Evolutionary conservation across 2,888 invertebrate species (phyloP).

Genomic region (Lasioglossum oenotherae): DNA sequence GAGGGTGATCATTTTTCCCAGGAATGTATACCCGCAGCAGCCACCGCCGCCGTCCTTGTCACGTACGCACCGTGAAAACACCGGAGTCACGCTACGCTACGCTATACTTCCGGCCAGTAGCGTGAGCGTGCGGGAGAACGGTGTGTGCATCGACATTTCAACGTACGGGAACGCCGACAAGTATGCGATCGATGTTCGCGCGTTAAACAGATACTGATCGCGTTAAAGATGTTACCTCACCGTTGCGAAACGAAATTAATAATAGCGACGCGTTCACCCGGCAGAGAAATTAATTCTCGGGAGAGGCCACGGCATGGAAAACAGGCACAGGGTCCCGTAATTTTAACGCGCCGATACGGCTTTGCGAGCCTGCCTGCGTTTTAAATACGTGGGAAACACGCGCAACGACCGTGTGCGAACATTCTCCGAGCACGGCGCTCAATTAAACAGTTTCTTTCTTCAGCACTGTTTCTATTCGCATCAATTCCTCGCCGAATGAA

Average conservation of each 20-base stretch:
- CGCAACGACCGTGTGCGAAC: slow-evolving; percentile 1
- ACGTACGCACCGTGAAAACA: slow-evolving; percentile 55
- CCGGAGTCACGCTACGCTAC: slow-evolving; percentile 84
- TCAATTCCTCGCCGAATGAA: background rate
- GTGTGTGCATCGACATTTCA: slow-evolving; percentile 26
- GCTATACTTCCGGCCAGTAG: slow-evolving; percentile 78
- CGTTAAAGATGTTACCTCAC: background rate
- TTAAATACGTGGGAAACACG: slow-evolving; percentile 10
- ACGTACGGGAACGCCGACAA: slow-evolving; percentile 6
- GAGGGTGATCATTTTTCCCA: background rate
- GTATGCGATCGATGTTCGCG: slow-evolving; percentile 12
- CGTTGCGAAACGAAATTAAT: slow-evolving; percentile 10
- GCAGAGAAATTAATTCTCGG: background rate
- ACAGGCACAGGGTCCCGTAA: slow-evolving; percentile 10
- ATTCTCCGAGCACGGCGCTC: background rate
- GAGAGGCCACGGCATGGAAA: background rate
- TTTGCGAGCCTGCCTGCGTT: background rate
- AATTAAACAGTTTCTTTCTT: slow-evolving; percentile 11
- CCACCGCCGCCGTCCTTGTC: background rate
- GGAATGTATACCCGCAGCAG: slow-evolving; percentile 16
- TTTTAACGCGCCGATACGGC: background rate
- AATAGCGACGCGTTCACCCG: background rate
- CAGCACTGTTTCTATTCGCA: background rate
- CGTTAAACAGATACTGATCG: background rate
- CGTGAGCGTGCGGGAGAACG: slow-evolving; percentile 32